Percentiles rank a stretch among this genome's conserved stretches.
Conservation (phyloP, 2,113 vertebrate species). For the Oenanthe melanoleuca region DNA sequence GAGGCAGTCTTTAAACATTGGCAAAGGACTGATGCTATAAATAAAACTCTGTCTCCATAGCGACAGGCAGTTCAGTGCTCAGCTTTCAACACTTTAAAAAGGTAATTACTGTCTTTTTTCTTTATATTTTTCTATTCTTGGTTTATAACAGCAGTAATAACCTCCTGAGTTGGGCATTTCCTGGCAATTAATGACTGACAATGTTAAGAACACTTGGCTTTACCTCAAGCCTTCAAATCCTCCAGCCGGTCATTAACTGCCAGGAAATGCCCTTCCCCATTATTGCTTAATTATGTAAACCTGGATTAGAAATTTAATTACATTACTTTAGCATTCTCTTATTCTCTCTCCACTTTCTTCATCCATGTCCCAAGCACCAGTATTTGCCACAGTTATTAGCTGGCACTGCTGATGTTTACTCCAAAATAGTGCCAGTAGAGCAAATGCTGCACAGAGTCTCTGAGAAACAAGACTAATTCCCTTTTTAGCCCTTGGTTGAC, state of each 20-base stretch:
- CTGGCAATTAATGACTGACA: conserved; percentile 70
- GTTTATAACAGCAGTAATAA: conserved; percentile 71
- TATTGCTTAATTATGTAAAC: conserved; percentile 70
- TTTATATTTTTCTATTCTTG: conserved; percentile 71
- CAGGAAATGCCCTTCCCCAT: conserved; percentile 67
- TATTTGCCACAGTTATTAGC: neutral
- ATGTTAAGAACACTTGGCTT: conserved; percentile 68
- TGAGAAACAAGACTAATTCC: neutral
- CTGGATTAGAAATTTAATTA: conserved; percentile 70
- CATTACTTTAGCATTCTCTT: conserved; percentile 33
- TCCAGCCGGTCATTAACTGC: conserved; percentile 59
- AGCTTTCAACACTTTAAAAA: conserved; percentile 67
- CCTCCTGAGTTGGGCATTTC: conserved; percentile 69
- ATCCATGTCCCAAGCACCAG: neutral
- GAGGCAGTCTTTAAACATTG: conserved; percentile 57
- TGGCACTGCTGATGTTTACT: neutral
- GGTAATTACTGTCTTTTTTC: conserved; percentile 70
- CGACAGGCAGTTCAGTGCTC: conserved; percentile 22
- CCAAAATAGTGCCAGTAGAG: neutral
- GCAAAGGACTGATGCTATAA: conserved; percentile 61
- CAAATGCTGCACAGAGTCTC: neutral
- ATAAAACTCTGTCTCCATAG: conserved; percentile 59
- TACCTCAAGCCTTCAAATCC: conserved; percentile 68
- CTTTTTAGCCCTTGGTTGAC: neutral
- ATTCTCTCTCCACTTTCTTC: neutral